Evolutionary conservation across 2,797 vertebrate genomes (phyloP).

Genomic region (Chromobotia macracanthus): DNA sequence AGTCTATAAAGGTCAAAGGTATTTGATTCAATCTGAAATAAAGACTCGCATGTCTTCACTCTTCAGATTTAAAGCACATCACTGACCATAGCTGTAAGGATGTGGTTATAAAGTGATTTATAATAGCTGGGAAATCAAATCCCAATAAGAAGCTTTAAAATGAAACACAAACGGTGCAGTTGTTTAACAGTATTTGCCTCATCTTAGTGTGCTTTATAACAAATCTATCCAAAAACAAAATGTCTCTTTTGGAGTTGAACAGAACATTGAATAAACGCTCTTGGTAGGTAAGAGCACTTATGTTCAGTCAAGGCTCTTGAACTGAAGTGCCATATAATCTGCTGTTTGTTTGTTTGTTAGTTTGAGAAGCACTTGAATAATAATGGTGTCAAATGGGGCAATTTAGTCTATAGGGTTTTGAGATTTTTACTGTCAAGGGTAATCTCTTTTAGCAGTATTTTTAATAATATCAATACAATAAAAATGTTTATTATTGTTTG

Average conservation of each 20-base stretch:
- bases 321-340: neutral
- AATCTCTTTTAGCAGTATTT: neutral
- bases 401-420: neutral
- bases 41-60: too few relatives aligned
- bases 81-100: neutral
- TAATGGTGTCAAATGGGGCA: neutral
- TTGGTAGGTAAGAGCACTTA: neutral
- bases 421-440: neutral
- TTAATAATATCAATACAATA: neutral
- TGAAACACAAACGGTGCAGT: too few relatives aligned
- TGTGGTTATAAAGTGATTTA: too few relatives aligned
- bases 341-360: slow-evolving; percentile 6
- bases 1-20: slow-evolving; percentile 3
- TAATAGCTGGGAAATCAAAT: too few relatives aligned
- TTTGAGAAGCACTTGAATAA: slow-evolving; percentile 1
- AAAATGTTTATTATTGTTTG: neutral
- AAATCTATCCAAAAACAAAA: neutral
- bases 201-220: neutral
- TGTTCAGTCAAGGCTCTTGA: slow-evolving; percentile 3
- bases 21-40: neutral
- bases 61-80: too few relatives aligned
- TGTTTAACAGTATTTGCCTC: too few relatives aligned
- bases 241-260: neutral
- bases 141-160: too few relatives aligned
- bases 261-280: too few relatives aligned